A percentile compares a stretch with the other conserved stretches of the same genome.
Conservation (phyloP, 2,113 vertebrate species). For the Nannospalax galili region DNA sequence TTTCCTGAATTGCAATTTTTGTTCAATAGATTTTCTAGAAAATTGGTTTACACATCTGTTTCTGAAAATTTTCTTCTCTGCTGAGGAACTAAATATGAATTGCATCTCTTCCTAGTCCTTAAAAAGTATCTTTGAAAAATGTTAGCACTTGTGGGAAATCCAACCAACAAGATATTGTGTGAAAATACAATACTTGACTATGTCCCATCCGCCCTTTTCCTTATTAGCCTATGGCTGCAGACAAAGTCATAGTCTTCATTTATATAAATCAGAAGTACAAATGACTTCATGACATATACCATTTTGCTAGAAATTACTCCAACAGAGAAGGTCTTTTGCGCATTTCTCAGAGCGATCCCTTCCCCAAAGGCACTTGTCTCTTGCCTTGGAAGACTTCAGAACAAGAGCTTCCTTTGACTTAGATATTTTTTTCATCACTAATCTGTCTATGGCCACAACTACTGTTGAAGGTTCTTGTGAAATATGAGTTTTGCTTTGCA, state of each 20-base stretch:
- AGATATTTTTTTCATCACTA: not conserved
- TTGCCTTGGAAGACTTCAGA: not conserved
- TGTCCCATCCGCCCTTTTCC: not conserved
- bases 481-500: not conserved
- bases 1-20: constrained; percentile 48
- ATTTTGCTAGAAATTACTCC: not conserved
- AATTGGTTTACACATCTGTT: not conserved
- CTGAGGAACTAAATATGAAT: not conserved
- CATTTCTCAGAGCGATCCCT: not conserved
- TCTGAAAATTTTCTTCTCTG: constrained; percentile 5
- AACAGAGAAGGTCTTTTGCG: not conserved
- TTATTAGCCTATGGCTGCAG: not conserved
- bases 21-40: constrained; percentile 22
- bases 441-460: not conserved
- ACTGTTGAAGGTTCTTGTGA: not conserved
- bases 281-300: not conserved
- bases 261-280: not conserved
- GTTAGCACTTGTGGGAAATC: not conserved
- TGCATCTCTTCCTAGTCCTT: not conserved
- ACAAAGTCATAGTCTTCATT: not conserved
- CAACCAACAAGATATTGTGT: not conserved
- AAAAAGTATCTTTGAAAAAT: not conserved
- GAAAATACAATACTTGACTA: not conserved
- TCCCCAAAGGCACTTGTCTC: not conserved
- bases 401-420: not conserved